These are phyloP conservation scores for Zaprionus inermis DNA, from an alignment of 1,140 invertebrate genomes.

Conservation along the genomic window DNA sequence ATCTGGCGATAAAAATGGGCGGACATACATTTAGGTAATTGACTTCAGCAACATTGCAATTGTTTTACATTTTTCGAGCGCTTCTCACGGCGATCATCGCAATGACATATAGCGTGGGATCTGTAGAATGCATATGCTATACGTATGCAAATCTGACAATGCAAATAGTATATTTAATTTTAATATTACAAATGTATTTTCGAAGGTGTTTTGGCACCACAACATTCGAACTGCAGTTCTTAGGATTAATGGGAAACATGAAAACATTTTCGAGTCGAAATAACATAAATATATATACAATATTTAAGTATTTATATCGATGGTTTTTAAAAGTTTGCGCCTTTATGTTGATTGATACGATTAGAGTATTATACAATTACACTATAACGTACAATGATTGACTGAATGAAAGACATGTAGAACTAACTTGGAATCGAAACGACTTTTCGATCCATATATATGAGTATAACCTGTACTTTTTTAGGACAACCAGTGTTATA, in stretches of 20 bases:
- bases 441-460: neutral
- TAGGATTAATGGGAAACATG: neutral
- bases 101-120: neutral
- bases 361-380: constrained; percentile 8
- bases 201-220: neutral
- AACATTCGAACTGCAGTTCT: constrained; percentile 9
- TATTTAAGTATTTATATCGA: neutral
- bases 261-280: constrained; percentile 10
- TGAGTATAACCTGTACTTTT: constrained; percentile 9
- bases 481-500: constrained; percentile 5
- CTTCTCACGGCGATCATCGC: neutral
- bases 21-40: constrained; percentile 76
- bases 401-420: constrained; percentile 5
- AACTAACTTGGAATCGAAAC: constrained; percentile 1
- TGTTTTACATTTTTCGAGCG: neutral
- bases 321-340: constrained; percentile 6
- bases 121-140: neutral
- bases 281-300: constrained; percentile 15
- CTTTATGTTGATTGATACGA: neutral
- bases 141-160: neutral
- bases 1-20: constrained; percentile 75
- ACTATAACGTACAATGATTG: constrained; percentile 4
- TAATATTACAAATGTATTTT: constrained; percentile 4
- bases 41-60: constrained; percentile 51
- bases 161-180: neutral